These are phyloP conservation scores for Clarias pachynema DNA, from an alignment of 2,797 vertebrate genomes.

Conservation along the genomic window DNA sequence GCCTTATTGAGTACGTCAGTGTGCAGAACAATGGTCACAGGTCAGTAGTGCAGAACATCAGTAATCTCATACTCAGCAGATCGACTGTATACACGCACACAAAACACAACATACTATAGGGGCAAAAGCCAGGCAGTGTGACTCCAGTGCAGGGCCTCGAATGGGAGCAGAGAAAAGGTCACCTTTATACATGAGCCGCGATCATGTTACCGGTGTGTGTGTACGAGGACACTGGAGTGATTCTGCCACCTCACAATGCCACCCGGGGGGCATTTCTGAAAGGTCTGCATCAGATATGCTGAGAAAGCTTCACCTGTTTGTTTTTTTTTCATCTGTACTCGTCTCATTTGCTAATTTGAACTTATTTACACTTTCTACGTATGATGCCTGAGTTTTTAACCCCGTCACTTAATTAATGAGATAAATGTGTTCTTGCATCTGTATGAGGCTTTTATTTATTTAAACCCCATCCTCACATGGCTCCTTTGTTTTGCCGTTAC, in stretches of 20 bases:
- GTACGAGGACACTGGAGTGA: slow-evolving; percentile 18
- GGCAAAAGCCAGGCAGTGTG: slow-evolving; percentile 16
- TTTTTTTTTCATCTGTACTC: background rate
- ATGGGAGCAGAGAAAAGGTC: slow-evolving; percentile 42
- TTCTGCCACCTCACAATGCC: slow-evolving; percentile 27
- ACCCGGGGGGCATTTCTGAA: slow-evolving; percentile 7
- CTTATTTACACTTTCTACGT: background rate
- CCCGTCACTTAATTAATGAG: background rate
- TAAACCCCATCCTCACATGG: background rate
- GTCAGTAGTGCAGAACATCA: slow-evolving; percentile 31
- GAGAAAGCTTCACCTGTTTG: background rate
- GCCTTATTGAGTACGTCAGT: background rate
- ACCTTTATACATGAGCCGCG: slow-evolving; percentile 39
- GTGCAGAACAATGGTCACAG: slow-evolving; percentile 12
- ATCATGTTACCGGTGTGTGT: slow-evolving; percentile 34
- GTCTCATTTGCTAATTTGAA: background rate
- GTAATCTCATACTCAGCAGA: slow-evolving; percentile 42
- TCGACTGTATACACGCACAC: background rate
- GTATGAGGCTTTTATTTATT: background rate
- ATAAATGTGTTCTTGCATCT: background rate
- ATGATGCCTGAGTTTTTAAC: background rate
- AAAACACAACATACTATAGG: background rate
- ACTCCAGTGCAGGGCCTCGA: slow-evolving; percentile 14
- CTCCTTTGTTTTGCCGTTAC: background rate
- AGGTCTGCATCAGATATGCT: background rate